Conservation (phyloP, 2,888 invertebrate genomes). For the Rhorus exstirpatorius region DNA sequence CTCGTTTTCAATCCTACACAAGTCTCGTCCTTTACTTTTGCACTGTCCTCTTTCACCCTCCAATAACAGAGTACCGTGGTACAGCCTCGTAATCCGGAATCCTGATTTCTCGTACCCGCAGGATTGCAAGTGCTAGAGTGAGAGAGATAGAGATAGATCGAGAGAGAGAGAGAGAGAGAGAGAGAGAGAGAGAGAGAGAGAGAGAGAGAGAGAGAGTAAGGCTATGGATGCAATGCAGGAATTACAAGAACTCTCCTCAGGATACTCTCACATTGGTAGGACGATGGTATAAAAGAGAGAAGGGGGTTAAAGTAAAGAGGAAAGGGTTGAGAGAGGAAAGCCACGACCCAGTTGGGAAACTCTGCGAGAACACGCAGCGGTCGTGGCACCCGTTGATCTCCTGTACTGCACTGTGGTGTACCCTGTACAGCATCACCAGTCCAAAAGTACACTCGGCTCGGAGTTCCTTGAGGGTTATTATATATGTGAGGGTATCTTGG, state of each 20-base stretch:
- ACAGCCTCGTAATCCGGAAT: slow-evolving; percentile 73
- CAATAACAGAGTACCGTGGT: slow-evolving; percentile 18
- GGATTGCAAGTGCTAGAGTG: slow-evolving; percentile 22
- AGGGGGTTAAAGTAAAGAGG: slow-evolving; percentile 17
- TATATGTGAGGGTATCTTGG: slow-evolving; percentile 58
- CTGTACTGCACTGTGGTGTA: slow-evolving; percentile 57
- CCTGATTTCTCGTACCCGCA: slow-evolving; percentile 69
- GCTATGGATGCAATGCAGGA: slow-evolving; percentile 54
- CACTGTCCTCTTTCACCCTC: slow-evolving; percentile 12
- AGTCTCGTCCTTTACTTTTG: slow-evolving; percentile 5
- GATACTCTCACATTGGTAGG: slow-evolving; percentile 38
- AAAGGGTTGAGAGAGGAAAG: slow-evolving; percentile 14
- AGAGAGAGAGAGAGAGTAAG: not conserved
- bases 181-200: not conserved
- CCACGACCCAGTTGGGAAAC: slow-evolving; percentile 69
- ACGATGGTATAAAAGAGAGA: slow-evolving; percentile 24
- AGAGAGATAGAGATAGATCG: not conserved
- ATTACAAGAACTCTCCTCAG: slow-evolving; percentile 67
- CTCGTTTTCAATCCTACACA: slow-evolving; percentile 19
- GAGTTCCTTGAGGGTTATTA: slow-evolving; percentile 61
- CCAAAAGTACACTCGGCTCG: slow-evolving; percentile 58
- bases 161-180: slow-evolving; percentile 1
- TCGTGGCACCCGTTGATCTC: slow-evolving; percentile 63
- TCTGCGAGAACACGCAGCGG: slow-evolving; percentile 53
- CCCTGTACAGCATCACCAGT: slow-evolving; percentile 46